These are phyloP conservation scores for Melozone crissalis DNA, from an alignment of 2,113 vertebrate genomes.

Conservation along the genomic window DNA sequence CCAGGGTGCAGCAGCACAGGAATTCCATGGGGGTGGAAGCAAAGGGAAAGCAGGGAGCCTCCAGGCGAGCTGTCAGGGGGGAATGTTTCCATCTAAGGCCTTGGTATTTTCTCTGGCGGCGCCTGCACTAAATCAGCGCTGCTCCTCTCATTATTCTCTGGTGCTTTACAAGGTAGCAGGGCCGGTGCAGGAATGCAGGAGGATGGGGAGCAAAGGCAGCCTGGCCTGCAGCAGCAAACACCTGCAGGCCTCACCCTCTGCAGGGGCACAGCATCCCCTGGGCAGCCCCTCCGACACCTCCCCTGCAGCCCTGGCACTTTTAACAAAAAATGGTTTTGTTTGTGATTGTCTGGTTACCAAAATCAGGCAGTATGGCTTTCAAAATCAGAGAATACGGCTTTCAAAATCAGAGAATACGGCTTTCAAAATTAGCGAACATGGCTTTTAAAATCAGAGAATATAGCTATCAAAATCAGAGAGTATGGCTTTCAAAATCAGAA, in stretches of 20 bases:
- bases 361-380: neutral
- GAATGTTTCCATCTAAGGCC: conserved; percentile 83
- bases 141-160: conserved; percentile 51
- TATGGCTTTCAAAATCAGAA: neutral
- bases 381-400: neutral
- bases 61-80: conserved; percentile 56
- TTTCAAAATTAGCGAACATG: neutral
- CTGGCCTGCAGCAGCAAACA: neutral
- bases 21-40: neutral
- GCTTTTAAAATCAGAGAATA: neutral
- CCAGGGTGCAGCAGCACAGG: neutral
- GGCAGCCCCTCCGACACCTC: neutral
- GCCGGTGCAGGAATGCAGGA: neutral
- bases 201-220: neutral
- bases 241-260: neutral
- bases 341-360: rapidly evolving
- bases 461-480: neutral
- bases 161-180: conserved; percentile 73
- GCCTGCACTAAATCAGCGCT: conserved; percentile 73
- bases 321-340: neutral
- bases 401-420: no score
- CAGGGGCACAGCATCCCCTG: neutral
- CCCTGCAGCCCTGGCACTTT: neutral
- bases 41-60: conserved; percentile 25
- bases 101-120: conserved; percentile 72